These are phyloP conservation scores for Clostera curtula DNA, from an alignment of 2,888 invertebrate genomes.

Conservation along the genomic window DNA sequence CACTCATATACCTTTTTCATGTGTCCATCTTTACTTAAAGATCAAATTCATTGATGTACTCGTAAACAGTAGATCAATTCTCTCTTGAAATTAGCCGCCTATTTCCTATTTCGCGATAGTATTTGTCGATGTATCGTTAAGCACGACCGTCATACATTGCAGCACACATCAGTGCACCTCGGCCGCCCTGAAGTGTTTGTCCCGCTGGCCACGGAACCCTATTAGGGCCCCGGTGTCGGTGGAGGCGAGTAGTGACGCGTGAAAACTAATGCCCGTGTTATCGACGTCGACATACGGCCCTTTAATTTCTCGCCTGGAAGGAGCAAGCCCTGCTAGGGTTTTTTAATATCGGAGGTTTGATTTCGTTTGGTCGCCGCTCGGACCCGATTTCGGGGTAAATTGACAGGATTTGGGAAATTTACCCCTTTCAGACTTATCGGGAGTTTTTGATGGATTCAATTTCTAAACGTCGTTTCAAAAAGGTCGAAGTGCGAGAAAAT, in stretches of 20 bases:
- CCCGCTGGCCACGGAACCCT: neutral
- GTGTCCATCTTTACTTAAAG: too few relatives aligned
- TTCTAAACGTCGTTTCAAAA: conserved; percentile 8
- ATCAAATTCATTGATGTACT: too few relatives aligned
- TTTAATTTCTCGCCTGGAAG: conserved; percentile 45
- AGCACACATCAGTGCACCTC: too few relatives aligned
- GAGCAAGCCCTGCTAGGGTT: conserved; percentile 25
- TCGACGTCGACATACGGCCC: conserved; percentile 28
- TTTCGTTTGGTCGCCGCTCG: conserved; percentile 25
- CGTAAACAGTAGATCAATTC: too few relatives aligned
- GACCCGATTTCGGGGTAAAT: conserved; percentile 22
- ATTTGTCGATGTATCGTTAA: too few relatives aligned
- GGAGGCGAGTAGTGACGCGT: conserved; percentile 24
- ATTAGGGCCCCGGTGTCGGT: conserved; percentile 16
- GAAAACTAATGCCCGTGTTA: conserved; percentile 35
- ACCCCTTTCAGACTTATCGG: conserved; percentile 18
- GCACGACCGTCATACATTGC: too few relatives aligned
- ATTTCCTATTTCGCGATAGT: too few relatives aligned
- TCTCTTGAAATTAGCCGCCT: too few relatives aligned
- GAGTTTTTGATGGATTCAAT: conserved; percentile 15
- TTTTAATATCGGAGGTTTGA: conserved; percentile 41
- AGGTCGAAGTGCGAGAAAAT: neutral
- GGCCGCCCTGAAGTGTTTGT: too few relatives aligned
- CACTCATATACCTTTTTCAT: too few relatives aligned
- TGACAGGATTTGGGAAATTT: conserved; percentile 24